These are phyloP conservation scores for Dolichopus griseipennis DNA, from an alignment of 2,888 invertebrate species.

Conservation along the genomic window DNA sequence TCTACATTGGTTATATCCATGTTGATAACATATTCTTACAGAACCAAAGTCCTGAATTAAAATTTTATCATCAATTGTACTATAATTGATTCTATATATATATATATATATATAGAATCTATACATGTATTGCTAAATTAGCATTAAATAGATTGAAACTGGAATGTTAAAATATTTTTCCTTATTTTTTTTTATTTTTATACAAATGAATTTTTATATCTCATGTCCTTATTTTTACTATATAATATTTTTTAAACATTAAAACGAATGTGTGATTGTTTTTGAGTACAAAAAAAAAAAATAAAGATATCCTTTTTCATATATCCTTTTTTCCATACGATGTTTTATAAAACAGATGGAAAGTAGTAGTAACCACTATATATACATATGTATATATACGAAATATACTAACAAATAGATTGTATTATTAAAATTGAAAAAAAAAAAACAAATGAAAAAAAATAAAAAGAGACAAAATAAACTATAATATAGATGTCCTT, in stretches of 20 bases:
- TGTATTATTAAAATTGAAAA: background rate
- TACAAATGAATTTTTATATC: conserved; percentile 4
- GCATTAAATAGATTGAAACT: conserved; percentile 1
- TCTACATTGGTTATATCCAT: too few relatives aligned
- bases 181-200: too few relatives aligned
- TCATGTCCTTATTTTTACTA: background rate
- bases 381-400: background rate
- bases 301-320: background rate
- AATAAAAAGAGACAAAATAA: background rate
- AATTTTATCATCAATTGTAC: too few relatives aligned
- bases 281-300: background rate
- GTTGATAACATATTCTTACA: too few relatives aligned
- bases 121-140: background rate
- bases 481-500: background rate
- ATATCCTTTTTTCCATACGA: background rate
- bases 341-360: background rate
- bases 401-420: too few relatives aligned
- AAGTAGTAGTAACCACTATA: background rate
- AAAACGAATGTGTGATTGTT: background rate
- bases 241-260: background rate
- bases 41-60: too few relatives aligned
- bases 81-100: too few relatives aligned
- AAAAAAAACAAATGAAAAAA: background rate
- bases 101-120: too few relatives aligned
- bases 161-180: background rate